Conservation (phyloP, 2,113 vertebrate genomes). For the Pelvicachromis taeniatus region DNA sequence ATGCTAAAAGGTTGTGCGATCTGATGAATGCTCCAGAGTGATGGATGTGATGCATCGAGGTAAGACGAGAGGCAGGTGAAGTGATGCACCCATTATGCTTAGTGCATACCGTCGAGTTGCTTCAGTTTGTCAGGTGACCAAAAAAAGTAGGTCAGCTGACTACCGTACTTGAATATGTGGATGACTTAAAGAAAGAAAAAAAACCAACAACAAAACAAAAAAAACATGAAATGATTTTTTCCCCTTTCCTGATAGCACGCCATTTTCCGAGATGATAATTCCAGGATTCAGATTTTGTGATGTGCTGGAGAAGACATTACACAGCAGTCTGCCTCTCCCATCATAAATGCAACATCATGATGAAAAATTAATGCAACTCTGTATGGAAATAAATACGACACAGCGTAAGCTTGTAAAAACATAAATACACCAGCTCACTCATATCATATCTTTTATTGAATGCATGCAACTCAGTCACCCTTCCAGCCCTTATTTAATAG, state of each 20-base stretch:
- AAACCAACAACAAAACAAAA: too few species aligned
- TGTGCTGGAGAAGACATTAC: not conserved
- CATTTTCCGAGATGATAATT: not conserved
- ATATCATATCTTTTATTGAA: not conserved
- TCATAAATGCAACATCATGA: not conserved
- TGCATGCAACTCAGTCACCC: not conserved
- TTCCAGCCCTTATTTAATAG: not conserved
- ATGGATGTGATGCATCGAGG: not conserved
- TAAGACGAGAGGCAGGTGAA: not conserved
- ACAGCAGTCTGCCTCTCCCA: not conserved
- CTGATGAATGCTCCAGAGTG: not conserved
- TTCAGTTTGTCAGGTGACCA: not conserved
- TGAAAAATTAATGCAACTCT: not conserved
- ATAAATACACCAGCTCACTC: not conserved
- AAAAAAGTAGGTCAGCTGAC: not conserved
- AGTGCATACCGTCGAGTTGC: not conserved
- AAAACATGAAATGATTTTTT: not conserved
- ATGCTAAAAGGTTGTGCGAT: not conserved
- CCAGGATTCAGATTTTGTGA: not conserved
- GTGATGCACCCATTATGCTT: not conserved
- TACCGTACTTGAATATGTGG: not conserved
- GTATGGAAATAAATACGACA: not conserved
- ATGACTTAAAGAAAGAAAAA: not conserved
- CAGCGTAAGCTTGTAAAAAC: not conserved
- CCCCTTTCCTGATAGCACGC: rapidly evolving